phyloP scores from a whole-genome alignment of 2,797 vertebrate species.

The Macropus fuliginosus region DNA sequence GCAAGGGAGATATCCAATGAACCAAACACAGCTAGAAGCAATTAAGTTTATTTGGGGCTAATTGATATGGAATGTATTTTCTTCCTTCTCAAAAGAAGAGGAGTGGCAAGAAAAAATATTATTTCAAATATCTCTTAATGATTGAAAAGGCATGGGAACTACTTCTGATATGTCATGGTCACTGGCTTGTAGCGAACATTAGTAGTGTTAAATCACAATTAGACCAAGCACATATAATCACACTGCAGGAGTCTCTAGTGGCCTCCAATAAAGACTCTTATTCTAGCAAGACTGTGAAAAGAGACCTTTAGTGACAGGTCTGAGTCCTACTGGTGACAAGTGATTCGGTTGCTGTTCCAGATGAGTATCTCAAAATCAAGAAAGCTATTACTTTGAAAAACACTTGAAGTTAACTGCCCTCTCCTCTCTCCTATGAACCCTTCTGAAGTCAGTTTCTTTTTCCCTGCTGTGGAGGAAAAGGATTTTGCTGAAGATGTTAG shows the following conservation, averaged over 20 bases:
- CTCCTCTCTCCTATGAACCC: neutral
- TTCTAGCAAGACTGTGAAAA: conserved; percentile 29
- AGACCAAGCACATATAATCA: conserved; percentile 56
- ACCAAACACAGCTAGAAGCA: neutral
- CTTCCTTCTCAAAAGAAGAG: conserved; percentile 44
- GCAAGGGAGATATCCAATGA: conserved; percentile 24
- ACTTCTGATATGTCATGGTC: conserved; percentile 26
- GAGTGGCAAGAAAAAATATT: conserved; percentile 31
- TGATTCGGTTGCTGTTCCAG: conserved; percentile 20
- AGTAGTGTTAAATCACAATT: conserved; percentile 48
- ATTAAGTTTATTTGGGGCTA: conserved; percentile 20
- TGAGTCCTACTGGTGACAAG: neutral
- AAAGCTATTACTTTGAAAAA: conserved; percentile 31
- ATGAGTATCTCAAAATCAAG: conserved; percentile 9
- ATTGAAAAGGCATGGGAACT: conserved; percentile 49
- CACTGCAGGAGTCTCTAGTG: conserved; percentile 26
- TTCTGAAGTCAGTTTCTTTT: neutral
- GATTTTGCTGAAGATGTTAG: conserved; percentile 1
- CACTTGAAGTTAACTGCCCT: neutral
- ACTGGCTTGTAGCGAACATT: conserved; percentile 28
- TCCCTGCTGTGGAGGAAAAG: neutral
- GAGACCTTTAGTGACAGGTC: neutral
- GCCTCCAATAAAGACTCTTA: conserved; percentile 31
- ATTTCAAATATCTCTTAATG: conserved; percentile 52
- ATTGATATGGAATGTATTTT: conserved; percentile 29